Evolutionary conservation across 2,113 vertebrate genomes (phyloP).

Genomic region (Phylloscopus trochilus): DNA sequence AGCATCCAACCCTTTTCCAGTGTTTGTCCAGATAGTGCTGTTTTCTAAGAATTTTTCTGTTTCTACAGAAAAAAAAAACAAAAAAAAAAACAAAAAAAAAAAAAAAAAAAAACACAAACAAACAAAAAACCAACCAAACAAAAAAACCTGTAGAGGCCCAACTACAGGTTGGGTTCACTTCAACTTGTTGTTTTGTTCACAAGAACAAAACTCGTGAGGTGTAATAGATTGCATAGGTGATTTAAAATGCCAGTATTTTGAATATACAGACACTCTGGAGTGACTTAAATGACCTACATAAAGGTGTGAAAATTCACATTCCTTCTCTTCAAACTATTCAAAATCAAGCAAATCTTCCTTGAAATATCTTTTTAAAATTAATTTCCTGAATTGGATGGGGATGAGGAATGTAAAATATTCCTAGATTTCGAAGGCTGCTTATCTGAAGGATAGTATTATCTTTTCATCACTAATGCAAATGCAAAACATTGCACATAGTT

Average conservation of each 20-base stretch:
- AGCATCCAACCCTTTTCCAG: neutral
- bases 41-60: neutral
- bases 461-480: neutral
- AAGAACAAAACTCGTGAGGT: neutral
- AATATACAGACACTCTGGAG: neutral
- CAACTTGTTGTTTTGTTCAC: neutral
- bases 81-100: neutral
- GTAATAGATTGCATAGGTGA: neutral
- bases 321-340: neutral
- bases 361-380: constrained; percentile 23
- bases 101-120: neutral
- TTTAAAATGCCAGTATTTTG: neutral
- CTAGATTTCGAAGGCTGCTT: neutral
- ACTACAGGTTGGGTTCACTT: neutral
- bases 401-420: constrained; percentile 19
- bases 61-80: neutral
- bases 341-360: neutral
- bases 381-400: constrained; percentile 8
- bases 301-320: neutral
- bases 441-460: neutral
- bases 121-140: no score
- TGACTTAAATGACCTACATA: neutral
- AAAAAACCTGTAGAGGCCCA: neutral
- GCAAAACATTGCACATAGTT: neutral
- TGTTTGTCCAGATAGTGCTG: neutral